These are phyloP conservation scores for Gymnobelideus leadbeateri DNA, from an alignment of 2,113 vertebrate species.

Conservation along the genomic window DNA sequence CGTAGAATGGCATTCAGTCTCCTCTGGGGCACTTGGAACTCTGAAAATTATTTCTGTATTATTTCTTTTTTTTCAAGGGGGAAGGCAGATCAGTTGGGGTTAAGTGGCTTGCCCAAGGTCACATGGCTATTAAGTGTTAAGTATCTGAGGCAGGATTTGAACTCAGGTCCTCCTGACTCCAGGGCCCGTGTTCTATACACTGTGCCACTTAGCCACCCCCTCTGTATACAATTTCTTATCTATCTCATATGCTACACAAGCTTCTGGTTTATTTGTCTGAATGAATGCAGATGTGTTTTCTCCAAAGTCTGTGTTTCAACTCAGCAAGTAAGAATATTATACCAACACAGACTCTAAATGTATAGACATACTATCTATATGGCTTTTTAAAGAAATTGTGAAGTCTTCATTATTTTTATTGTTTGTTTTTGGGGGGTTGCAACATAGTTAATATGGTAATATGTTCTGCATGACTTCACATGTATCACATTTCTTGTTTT, in stretches of 20 bases:
- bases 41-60: background rate
- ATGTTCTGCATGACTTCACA: background rate
- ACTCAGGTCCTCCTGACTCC: too few species aligned
- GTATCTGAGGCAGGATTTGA: too few species aligned
- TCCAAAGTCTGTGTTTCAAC: background rate
- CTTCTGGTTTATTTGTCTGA: background rate
- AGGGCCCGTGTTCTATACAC: too few species aligned
- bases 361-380: too few species aligned
- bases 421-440: background rate
- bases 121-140: too few species aligned
- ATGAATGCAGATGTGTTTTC: background rate
- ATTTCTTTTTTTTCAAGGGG: background rate
- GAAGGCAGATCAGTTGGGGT: too few species aligned
- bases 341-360: background rate
- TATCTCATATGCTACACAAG: background rate
- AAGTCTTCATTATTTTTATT: too few species aligned
- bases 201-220: too few species aligned
- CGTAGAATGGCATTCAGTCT: background rate
- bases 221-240: background rate
- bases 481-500: background rate
- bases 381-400: too few species aligned
- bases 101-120: too few species aligned
- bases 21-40: background rate
- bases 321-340: background rate
- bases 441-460: background rate